A percentile compares a stretch with the other conserved stretches of the same genome.
phyloP scores from a whole-genome alignment of 2,113 vertebrate species.

The Ovis canadensis region DNA sequence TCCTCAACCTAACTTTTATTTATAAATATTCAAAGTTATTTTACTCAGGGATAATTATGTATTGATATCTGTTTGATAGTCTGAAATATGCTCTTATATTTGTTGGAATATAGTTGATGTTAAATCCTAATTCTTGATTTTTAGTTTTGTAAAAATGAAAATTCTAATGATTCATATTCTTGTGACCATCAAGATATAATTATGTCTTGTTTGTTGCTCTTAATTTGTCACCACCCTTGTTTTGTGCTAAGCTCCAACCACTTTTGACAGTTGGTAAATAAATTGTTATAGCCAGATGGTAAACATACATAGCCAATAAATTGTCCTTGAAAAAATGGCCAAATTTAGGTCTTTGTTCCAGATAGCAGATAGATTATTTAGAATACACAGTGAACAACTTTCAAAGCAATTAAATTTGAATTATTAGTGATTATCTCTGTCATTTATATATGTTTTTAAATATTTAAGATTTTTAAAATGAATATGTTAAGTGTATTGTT shows the following conservation, averaged over 20 bases:
- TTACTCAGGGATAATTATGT: not conserved
- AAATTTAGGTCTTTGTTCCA: not conserved
- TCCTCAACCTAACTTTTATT: not conserved
- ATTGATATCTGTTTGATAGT: not conserved
- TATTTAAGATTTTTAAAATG: slow-evolving; percentile 25
- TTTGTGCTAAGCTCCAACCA: not conserved
- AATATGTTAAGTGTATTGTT: not conserved
- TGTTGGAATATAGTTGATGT: not conserved
- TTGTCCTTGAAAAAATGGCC: not conserved
- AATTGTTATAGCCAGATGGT: not conserved
- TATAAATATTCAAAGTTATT: not conserved
- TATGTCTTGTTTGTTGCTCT: not conserved
- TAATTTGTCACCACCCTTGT: not conserved
- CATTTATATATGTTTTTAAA: not conserved
- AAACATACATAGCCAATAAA: not conserved
- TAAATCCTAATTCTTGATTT: not conserved
- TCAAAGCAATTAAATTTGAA: not conserved
- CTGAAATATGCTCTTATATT: not conserved
- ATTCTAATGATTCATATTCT: not conserved
- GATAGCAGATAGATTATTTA: not conserved
- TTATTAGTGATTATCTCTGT: not conserved
- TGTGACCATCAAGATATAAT: not conserved
- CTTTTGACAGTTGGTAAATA: not conserved
- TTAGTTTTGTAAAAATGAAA: not conserved
- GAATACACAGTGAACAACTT: not conserved